Percentiles rank a stretch among this genome's conserved stretches.
These are phyloP conservation scores for Tapirus indicus DNA, from an alignment of 2,797 vertebrate genomes.

Conservation along the genomic window DNA sequence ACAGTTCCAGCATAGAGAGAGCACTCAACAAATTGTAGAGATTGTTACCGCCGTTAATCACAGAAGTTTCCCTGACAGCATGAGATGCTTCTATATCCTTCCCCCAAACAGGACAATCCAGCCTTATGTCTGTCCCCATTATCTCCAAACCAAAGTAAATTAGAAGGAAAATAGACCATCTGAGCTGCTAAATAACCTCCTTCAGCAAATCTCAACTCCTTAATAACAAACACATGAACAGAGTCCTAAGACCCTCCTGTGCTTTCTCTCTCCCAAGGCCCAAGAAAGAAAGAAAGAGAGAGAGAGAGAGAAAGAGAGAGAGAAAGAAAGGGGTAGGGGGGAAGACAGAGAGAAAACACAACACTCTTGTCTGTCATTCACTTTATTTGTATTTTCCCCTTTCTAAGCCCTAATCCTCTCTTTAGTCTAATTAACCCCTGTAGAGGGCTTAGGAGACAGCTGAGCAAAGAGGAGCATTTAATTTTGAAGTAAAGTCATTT, in stretches of 20 bases:
- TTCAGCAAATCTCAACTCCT: background rate
- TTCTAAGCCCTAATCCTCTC: background rate
- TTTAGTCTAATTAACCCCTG: slow-evolving; percentile 5
- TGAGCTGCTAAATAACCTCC: background rate
- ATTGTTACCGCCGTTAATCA: background rate
- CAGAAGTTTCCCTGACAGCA: background rate
- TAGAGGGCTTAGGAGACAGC: background rate
- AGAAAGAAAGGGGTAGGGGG: fast-evolving
- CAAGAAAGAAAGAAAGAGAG: fast-evolving
- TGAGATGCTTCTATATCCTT: background rate
- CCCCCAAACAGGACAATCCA: background rate
- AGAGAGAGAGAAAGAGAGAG: fast-evolving
- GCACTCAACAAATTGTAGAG: background rate
- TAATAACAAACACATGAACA: background rate
- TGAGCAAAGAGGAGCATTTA: background rate
- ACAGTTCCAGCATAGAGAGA: background rate
- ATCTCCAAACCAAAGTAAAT: background rate
- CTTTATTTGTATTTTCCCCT: background rate
- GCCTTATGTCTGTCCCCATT: background rate
- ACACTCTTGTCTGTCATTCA: background rate
- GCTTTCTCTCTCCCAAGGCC: background rate
- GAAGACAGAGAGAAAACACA: background rate
- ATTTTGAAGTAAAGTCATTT: background rate
- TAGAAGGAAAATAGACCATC: background rate
- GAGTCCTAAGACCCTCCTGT: background rate